Base-by-base conservation (phyloP, 2,888 invertebrate genomes). In the Papilio protenor region DNA sequence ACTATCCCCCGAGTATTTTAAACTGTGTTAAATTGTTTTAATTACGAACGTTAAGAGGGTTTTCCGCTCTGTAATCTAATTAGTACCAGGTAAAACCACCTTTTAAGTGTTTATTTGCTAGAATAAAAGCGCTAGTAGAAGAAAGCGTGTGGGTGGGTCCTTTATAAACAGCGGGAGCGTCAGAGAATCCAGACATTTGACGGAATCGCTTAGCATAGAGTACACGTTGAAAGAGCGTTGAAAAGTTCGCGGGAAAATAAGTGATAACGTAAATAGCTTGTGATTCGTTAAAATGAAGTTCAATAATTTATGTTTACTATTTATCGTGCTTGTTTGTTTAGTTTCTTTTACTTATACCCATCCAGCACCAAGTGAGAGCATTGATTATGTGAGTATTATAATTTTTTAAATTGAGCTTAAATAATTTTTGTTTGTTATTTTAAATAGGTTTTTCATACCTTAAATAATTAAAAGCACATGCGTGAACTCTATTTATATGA, bases 351-450 rank as follows among this genome's bases (percentile, higher is more conserved):
- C 84, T 77, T 90, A 91, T 66, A 88, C 90, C 1, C 87, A 87
- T 75, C 91, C 93, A 11, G 86, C 89, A 81, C 86, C 87, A 45
- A 83, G 84, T 27, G 88, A 89, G 61, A 92, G 88, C 77, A 92
- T 93, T 79, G 93, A 93, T 84, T 93, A 94, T 86, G 93, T 94
- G 85, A 94, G 93, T 93, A 82, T 73, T 69, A 21, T 70, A 10
- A 69, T n/a, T 40, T 69, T 73, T 75, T 69, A 23, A 11, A 23
- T 14, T n/a, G 18, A n/a, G 40, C 10, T 14, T 18, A 33, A 64
- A 33, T 2, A 49, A 14, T 45, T 69, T 69, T 69, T 47, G 45
- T 69, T 40, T 12, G 49, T 16, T 49, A 40, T 49, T 14, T 16
- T 49, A 1, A 49, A 49, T 49, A 49, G 49, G 49, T 49, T 16